phyloP scores from a whole-genome alignment of 2,113 vertebrate genomes.

The Macrotis lagotis region DNA sequence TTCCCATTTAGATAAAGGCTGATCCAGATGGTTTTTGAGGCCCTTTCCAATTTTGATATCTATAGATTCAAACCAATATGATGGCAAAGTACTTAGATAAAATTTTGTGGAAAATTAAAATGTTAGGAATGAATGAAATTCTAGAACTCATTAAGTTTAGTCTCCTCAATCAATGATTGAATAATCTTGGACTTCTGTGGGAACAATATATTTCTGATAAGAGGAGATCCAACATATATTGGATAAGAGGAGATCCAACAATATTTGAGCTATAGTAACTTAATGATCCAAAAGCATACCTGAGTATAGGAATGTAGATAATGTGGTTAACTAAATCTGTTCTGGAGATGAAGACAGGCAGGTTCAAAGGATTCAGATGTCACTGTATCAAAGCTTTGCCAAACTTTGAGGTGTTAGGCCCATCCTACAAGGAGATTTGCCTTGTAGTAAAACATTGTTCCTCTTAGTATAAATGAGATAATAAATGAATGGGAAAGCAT shows the following conservation, averaged over 20 bases:
- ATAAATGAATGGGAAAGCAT: neutral
- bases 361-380: neutral
- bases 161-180: neutral
- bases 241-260: neutral
- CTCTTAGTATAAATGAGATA: neutral
- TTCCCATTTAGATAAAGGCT: neutral
- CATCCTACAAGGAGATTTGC: neutral
- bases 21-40: neutral
- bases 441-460: neutral
- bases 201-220: neutral
- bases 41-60: neutral
- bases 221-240: constrained; percentile 9
- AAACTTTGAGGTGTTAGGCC: neutral
- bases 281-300: neutral
- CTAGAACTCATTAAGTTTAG: neutral
- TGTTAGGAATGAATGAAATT: neutral
- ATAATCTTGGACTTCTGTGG: neutral
- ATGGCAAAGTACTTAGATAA: neutral
- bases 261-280: neutral
- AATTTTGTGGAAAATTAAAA: neutral
- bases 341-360: neutral
- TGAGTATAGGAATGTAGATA: neutral
- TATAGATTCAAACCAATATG: neutral
- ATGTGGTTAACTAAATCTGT: neutral
- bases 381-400: neutral